Conservation (phyloP, 2,888 invertebrate genomes). For the Marronus borbonicus region DNA sequence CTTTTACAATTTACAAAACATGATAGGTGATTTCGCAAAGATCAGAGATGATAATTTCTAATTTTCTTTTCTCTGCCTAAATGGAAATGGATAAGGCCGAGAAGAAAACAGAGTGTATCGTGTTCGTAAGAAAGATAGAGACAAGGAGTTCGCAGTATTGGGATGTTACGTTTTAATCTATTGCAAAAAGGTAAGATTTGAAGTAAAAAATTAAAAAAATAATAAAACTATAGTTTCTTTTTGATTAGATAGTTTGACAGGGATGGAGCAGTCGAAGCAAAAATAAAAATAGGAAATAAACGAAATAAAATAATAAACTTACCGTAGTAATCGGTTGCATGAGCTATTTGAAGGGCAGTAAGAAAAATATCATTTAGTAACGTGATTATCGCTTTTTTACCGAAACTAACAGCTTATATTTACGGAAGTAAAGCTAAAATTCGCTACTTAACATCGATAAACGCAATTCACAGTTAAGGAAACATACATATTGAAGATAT, state of each 20-base stretch:
- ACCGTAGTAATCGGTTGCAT: conserved; percentile 99
- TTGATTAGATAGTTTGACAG: conserved; percentile 40
- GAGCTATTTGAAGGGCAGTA: conserved; percentile 78
- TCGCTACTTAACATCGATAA: conserved; percentile 14
- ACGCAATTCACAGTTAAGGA: conserved; percentile 35
- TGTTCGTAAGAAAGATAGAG: background rate
- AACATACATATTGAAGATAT: conserved; percentile 51
- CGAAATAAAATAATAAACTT: conserved; percentile 87
- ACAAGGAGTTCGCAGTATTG: conserved; percentile 1
- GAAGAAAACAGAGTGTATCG: background rate
- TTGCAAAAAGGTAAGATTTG: too few species aligned
- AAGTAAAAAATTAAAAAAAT: conserved; percentile 44
- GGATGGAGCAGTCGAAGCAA: conserved; percentile 54
- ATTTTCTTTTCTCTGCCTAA: too few species aligned
- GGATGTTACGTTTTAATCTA: conserved; percentile 4
- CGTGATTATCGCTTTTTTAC: conserved; percentile 7
- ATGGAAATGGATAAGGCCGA: background rate
- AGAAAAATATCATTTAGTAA: conserved; percentile 60
- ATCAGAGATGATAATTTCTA: too few species aligned
- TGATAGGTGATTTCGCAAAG: too few species aligned
- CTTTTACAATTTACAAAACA: too few species aligned
- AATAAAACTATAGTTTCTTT: conserved; percentile 47
- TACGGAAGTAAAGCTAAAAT: conserved; percentile 4
- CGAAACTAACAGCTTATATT: background rate
- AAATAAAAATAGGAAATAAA: conserved; percentile 59